Conservation (phyloP, 2,888 invertebrate species). For the Noctuana brunneofusca region DNA sequence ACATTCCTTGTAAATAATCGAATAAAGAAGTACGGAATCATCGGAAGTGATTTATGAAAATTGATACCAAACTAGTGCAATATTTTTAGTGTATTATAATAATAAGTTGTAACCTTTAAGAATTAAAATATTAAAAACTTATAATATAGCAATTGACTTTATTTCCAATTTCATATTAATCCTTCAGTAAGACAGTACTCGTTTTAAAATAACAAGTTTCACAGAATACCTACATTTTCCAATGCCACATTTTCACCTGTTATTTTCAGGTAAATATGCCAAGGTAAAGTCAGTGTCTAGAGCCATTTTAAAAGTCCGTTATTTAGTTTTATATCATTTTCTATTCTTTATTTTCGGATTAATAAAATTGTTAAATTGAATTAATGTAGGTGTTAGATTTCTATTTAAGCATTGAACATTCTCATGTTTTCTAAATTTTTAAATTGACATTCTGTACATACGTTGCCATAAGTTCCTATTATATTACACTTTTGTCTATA, state of each 20-base stretch:
- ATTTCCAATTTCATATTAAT: background rate
- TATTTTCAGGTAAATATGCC: constrained; percentile 59
- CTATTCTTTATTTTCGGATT: too few species aligned
- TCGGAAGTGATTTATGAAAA: constrained; percentile 1
- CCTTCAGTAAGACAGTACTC: background rate
- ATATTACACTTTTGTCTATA: too few species aligned
- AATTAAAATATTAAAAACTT: background rate
- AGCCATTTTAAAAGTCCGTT: background rate
- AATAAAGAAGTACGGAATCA: background rate
- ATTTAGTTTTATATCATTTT: background rate
- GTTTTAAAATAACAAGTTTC: background rate
- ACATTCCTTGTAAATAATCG: constrained; percentile 11
- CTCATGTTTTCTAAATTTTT: too few species aligned
- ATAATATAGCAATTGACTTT: background rate
- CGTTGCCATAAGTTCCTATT: too few species aligned
- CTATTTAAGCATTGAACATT: too few species aligned
- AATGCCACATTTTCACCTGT: constrained; percentile 38
- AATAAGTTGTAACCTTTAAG: constrained; percentile 4
- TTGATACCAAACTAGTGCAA: constrained; percentile 21
- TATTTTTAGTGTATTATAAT: background rate
- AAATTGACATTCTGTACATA: too few species aligned
- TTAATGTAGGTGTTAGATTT: too few species aligned
- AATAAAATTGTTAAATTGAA: too few species aligned
- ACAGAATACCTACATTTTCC: constrained; percentile 14
- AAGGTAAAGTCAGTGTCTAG: constrained; percentile 43